Conservation (phyloP, 2,113 vertebrate species). For the Sebastes fasciatus region DNA sequence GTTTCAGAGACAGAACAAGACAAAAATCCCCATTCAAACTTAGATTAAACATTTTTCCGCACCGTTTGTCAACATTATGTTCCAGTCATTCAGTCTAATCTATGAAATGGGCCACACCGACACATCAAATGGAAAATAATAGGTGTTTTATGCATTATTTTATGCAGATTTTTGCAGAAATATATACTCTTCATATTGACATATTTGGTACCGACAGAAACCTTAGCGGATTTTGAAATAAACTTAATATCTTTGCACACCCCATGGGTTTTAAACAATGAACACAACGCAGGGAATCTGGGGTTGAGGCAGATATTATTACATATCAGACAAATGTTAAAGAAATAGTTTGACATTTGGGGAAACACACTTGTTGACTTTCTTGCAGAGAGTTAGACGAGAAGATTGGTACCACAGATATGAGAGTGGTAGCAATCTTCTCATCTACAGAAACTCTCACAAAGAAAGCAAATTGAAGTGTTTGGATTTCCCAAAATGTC, state of each 20-base stretch:
- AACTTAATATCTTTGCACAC: not conserved
- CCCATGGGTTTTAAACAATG: not conserved
- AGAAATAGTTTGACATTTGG: too few relatives aligned
- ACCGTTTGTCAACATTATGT: not conserved
- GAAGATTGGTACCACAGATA: not conserved
- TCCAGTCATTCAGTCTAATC: not conserved
- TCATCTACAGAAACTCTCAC: not conserved
- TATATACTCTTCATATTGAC: not conserved
- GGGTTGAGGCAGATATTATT: not conserved
- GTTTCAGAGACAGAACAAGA: slow-evolving; percentile 26
- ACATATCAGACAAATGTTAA: not conserved
- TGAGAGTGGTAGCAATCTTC: not conserved
- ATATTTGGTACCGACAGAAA: not conserved
- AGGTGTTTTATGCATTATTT: not conserved
- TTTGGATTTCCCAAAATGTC: not conserved
- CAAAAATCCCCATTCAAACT: slow-evolving; percentile 18
- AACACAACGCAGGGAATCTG: not conserved
- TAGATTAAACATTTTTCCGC: not conserved
- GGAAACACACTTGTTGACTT: not conserved
- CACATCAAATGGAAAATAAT: not conserved
- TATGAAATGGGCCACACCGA: not conserved
- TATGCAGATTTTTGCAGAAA: not conserved
- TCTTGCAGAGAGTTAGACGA: not conserved
- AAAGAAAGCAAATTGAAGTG: not conserved
- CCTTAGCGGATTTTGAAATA: not conserved